Base-by-base conservation (phyloP, 2,888 invertebrate species). In the Plutella xylostella region DNA sequence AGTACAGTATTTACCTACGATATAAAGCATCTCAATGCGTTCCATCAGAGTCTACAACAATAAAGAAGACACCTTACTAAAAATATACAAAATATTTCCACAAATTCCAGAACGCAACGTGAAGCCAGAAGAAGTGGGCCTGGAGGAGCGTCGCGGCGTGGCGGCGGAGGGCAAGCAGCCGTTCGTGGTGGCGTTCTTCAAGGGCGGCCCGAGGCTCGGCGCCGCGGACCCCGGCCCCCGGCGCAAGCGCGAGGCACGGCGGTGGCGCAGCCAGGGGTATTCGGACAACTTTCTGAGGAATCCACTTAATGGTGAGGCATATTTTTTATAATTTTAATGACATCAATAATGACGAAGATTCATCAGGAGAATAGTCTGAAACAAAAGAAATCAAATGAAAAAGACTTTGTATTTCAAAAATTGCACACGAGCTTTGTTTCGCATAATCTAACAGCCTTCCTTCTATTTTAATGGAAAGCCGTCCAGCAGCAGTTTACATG, bases 161-260 rank as follows among this genome's bases (percentile, higher is more conserved):
- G 53, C 66, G 1, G 60, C 64, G 0, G 92, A 92, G 58, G 93
- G 94, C 52, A 92, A 91, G 56, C 94, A 96, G 64, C 95, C 97
- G 0, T 97, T 97, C 69, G 88, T 97, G 87, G 96, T 96, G 9
- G 95, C 93, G 0, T 97, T 94, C 71, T 89, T 94, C 65, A 91
- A 92, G 65, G 91, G 87, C 47, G 86, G 86, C 0, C 85, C 86
- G 0, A 80, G 77, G 48, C 72, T 85, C 2, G 69, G 72, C 22
- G 62, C 62, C n/a, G 71, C 85, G 2, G 88, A 87, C 56, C 76
- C 78, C 1, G 80, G 86, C 52, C 82, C 88, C 48, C 74, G 88
- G 55, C 75, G 88, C 54, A 87, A 87, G 65, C 85, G 72, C 47
- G 87, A 76, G 70, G 88, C 82, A 48, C 85, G 86, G 57, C 80